A percentile compares a stretch with the other conserved stretches of the same genome.
These are phyloP conservation scores for Clarias laeviceps DNA, from an alignment of 2,797 vertebrate species.

Conservation along the genomic window DNA sequence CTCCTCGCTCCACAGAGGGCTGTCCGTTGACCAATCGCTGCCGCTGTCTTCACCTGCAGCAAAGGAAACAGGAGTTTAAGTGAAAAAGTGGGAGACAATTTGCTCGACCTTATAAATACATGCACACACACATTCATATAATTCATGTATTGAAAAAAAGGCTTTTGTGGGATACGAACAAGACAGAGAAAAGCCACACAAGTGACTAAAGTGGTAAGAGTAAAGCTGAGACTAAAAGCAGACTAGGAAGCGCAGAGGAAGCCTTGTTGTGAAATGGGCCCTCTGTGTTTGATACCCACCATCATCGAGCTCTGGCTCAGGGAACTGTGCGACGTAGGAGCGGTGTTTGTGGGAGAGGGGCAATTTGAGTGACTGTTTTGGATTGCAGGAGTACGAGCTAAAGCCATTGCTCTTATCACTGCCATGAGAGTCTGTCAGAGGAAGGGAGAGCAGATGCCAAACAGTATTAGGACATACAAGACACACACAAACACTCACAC, in stretches of 20 bases:
- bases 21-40: slow-evolving; percentile 91
- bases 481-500: neutral
- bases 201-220: neutral
- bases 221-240: slow-evolving; percentile 19
- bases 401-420: slow-evolving; percentile 78
- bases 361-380: slow-evolving; percentile 70
- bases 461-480: slow-evolving; percentile 48
- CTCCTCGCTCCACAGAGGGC: slow-evolving; percentile 91
- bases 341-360: slow-evolving; percentile 68
- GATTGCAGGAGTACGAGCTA: slow-evolving; percentile 71
- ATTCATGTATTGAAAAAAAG: neutral
- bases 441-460: slow-evolving; percentile 57
- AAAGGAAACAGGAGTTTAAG: neutral
- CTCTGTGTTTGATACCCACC: slow-evolving; percentile 72
- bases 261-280: slow-evolving; percentile 63
- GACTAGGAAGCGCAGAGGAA: slow-evolving; percentile 25
- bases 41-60: slow-evolving; percentile 84
- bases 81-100: neutral
- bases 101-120: neutral
- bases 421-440: slow-evolving; percentile 74
- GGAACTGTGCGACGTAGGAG: slow-evolving; percentile 64
- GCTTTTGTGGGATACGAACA: neutral
- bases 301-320: slow-evolving; percentile 71
- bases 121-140: neutral
- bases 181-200: slow-evolving; percentile 1